Conservation (phyloP, 2,113 vertebrate species). For the Oreochromis spilurus region DNA sequence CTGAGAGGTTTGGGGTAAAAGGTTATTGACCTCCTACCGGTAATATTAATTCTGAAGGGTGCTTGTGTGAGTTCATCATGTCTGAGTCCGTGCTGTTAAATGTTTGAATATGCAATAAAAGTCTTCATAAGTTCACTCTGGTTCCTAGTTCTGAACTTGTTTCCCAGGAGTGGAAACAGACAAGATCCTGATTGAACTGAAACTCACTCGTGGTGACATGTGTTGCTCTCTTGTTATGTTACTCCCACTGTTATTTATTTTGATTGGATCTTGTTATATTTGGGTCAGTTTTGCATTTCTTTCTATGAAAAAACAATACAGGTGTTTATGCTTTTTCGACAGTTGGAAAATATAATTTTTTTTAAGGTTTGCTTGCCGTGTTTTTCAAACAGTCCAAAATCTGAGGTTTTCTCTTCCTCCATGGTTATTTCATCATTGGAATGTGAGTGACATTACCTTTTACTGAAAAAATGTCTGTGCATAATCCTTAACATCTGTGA, state of each 20-base stretch:
- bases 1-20: not conserved
- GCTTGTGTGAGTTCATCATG: not conserved
- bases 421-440: not conserved
- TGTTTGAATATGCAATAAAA: not conserved
- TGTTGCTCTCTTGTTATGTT: not conserved
- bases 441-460: not conserved
- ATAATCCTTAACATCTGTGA: not conserved
- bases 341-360: rapidly evolving
- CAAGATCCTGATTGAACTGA: not conserved
- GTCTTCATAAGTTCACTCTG: not conserved
- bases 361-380: not conserved
- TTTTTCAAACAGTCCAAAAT: not conserved
- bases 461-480: not conserved
- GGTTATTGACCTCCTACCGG: not conserved
- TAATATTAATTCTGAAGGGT: not conserved
- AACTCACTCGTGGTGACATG: not conserved
- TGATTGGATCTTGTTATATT: not conserved
- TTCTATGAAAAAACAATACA: not conserved
- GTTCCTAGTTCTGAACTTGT: not conserved
- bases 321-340: not conserved
- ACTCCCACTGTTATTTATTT: not conserved
- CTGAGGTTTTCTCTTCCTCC: not conserved
- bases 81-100: not conserved
- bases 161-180: not conserved
- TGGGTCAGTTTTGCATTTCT: not conserved